phyloP scores from a whole-genome alignment of 2,888 invertebrate species.

The Pherbina coryleti region DNA sequence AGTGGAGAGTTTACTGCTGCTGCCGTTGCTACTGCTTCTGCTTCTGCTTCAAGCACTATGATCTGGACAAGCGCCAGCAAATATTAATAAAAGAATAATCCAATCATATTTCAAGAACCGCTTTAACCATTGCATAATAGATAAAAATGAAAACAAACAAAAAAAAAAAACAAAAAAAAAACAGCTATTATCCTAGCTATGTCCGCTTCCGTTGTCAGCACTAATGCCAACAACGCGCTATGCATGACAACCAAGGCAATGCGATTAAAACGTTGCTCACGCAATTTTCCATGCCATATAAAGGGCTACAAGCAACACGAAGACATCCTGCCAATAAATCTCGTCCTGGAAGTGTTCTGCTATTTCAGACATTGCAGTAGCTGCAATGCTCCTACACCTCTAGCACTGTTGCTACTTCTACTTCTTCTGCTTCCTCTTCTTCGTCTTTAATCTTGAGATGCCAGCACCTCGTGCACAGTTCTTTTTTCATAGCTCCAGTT shows the following conservation, averaged over 20 bases:
- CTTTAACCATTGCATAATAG: slow-evolving; percentile 10
- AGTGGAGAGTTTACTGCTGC: background rate
- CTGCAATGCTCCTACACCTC: background rate
- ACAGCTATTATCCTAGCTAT: background rate
- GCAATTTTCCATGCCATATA: slow-evolving; percentile 14
- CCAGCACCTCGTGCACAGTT: slow-evolving; percentile 18
- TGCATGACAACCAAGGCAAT: background rate
- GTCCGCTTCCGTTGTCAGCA: background rate
- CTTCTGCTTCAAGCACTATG: slow-evolving; percentile 15
- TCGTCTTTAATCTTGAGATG: background rate
- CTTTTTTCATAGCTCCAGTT: slow-evolving; percentile 3
- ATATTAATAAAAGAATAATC: slow-evolving; percentile 66
- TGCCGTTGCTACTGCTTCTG: background rate
- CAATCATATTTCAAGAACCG: slow-evolving; percentile 64
- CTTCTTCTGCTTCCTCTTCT: background rate
- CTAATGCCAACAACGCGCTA: background rate
- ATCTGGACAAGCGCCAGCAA: slow-evolving; percentile 58
- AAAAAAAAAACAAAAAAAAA: background rate
- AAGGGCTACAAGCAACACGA: background rate
- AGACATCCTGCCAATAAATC: slow-evolving; percentile 19
- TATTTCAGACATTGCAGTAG: background rate
- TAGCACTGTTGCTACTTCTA: background rate
- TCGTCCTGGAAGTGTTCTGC: background rate
- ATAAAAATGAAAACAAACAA: background rate
- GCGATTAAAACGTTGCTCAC: slow-evolving; percentile 41